Conservation (phyloP, 2,797 vertebrate genomes). For the Graptemys geographica region DNA sequence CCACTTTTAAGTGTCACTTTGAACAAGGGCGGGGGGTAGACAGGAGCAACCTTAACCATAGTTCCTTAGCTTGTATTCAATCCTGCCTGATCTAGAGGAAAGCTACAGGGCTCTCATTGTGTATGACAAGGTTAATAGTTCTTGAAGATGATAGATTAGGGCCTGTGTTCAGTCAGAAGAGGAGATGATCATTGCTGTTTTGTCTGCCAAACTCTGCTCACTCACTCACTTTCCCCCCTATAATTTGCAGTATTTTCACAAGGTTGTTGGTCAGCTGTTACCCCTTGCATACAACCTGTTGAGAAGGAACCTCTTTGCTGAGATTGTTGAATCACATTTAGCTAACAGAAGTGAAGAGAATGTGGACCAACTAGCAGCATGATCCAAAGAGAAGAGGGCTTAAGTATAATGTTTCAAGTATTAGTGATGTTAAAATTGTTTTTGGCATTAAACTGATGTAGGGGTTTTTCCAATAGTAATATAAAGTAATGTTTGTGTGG, state of each 20-base stretch:
- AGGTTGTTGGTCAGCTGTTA: conserved; percentile 93
- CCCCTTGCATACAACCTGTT: conserved; percentile 94
- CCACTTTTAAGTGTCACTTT: no score
- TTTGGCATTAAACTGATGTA: fast-evolving
- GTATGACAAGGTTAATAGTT: fast-evolving
- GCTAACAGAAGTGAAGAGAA: conserved; percentile 85
- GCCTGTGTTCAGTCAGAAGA: not conserved
- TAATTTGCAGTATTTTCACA: conserved; percentile 91
- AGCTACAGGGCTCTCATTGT: fast-evolving
- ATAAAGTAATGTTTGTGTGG: not conserved
- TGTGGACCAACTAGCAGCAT: conserved; percentile 86
- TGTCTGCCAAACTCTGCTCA: not conserved
- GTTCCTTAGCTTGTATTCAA: no score
- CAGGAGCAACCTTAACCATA: not conserved
- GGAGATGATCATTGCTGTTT: not conserved
- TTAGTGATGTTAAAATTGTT: not conserved
- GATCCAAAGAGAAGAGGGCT: not conserved
- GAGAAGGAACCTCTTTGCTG: conserved; percentile 90
- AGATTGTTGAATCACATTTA: conserved; percentile 91
- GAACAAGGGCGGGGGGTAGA: not conserved
- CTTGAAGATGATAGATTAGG: not conserved
- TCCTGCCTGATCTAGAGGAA: fast-evolving
- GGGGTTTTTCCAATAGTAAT: not conserved
- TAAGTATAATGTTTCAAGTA: not conserved
- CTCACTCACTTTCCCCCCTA: not conserved